Base-by-base conservation (phyloP, 2,888 invertebrate genomes). In the Lepeophtheirus nordmannii region DNA sequence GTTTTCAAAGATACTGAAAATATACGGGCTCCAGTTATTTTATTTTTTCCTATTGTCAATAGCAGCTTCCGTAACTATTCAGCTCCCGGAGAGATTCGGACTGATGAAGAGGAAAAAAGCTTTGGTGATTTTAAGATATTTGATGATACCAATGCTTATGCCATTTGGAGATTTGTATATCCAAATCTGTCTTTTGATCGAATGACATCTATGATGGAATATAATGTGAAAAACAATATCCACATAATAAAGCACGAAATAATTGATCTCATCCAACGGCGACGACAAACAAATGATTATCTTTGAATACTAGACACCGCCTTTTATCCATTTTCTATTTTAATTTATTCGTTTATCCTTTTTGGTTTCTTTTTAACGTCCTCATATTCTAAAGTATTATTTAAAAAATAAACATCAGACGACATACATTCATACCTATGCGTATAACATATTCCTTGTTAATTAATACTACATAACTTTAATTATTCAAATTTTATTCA, bases 121-220 rank as follows among this genome's bases (percentile, higher is more conserved):
- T 77, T 76, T 70, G 77, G 74, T 1, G 71, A 77, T 68, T 78
- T 78, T 70, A 72, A 73, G 57, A 71, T 78, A 10, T 78, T 77
- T 71, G 75, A 75, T 67, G 76, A 77, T 68, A 73, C 74, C 1
- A 69, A 72, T 9, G 73, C 76, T 1, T 78, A 75, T 69, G 76
- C 76, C 10, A 75, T 76, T n/a, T 77, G 75, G 70, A 77, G 77
- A 70, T 78, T 78, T 70, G 73, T 73, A 46, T 78, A 77, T 71
- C 72, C 74, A 0, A 70, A 74, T 39, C 67, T 70, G 30, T 73
- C 74, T 62, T 78, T 76, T 70, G 74, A 76, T 60, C 72, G 76
- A n/a, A 71, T 78, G 40, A 71, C 74, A n/a, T 69, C 75, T 68
- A 71, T 78, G 46, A 75, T 74, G 69, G 77, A 77, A 70, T 78